Conservation (phyloP, 2,888 invertebrate genomes). For the Parelbella ahira region DNA sequence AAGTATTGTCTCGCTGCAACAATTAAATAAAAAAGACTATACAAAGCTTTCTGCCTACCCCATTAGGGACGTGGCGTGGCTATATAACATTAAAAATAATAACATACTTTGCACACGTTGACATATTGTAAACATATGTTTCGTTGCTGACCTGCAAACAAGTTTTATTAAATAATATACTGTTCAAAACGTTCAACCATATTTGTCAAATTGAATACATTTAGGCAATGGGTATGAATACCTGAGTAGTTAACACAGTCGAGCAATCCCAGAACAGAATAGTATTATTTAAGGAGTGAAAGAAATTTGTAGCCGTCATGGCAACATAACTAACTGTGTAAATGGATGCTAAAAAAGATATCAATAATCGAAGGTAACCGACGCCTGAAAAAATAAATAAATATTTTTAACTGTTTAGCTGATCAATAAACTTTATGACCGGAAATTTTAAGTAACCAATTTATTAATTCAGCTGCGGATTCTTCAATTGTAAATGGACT, state of each 20-base stretch:
- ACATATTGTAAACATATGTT: slow-evolving; percentile 30
- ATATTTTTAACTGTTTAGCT: not conserved
- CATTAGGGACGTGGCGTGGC: too few relatives aligned
- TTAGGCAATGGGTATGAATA: not conserved
- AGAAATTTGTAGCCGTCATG: slow-evolving; percentile 74
- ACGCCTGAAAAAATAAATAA: slow-evolving; percentile 70
- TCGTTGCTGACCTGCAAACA: slow-evolving; percentile 32
- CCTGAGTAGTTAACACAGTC: slow-evolving; percentile 29
- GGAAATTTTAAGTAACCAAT: too few relatives aligned
- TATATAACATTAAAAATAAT: not conserved
- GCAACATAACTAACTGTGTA: slow-evolving; percentile 82
- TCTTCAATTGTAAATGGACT: too few relatives aligned
- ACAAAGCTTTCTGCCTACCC: too few relatives aligned
- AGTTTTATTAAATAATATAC: too few relatives aligned
- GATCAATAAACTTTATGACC: too few relatives aligned
- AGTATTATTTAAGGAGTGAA: slow-evolving; percentile 78
- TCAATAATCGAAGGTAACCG: slow-evolving; percentile 80
- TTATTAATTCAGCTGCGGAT: too few relatives aligned
- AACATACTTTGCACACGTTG: slow-evolving; percentile 47
- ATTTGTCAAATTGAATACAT: not conserved
- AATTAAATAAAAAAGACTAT: not conserved
- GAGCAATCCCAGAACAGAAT: slow-evolving; percentile 80
- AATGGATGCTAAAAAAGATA: slow-evolving; percentile 73
- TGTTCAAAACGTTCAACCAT: too few relatives aligned
- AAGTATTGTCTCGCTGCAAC: slow-evolving; percentile 58